These are phyloP conservation scores for Melieria omissa DNA, from an alignment of 2,888 invertebrate species.

Conservation along the genomic window DNA sequence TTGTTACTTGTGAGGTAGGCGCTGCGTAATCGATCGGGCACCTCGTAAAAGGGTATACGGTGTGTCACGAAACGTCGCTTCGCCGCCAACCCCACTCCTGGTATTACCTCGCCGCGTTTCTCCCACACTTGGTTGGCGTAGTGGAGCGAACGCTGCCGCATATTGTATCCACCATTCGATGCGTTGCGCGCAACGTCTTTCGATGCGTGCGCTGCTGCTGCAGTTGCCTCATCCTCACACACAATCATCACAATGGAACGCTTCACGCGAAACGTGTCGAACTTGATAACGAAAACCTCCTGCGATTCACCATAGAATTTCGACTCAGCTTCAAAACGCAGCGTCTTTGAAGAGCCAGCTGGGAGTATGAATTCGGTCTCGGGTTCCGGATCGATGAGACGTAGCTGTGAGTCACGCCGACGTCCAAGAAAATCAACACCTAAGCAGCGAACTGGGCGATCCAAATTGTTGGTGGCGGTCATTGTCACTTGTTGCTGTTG, in stretches of 20 bases:
- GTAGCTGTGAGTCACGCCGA: constrained; percentile 47
- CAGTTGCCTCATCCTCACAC: constrained; percentile 48
- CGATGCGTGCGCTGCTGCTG: constrained; percentile 39
- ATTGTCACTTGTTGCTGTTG: constrained; percentile 55
- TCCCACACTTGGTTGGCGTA: constrained; percentile 60
- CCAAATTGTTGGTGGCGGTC: constrained; percentile 49
- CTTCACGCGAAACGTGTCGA: constrained; percentile 51
- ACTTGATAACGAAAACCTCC: constrained; percentile 51
- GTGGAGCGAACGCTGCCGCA: constrained; percentile 47
- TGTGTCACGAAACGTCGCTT: constrained; percentile 73
- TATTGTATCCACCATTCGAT: constrained; percentile 36
- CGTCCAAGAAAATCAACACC: constrained; percentile 40
- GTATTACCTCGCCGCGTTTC: constrained; percentile 60
- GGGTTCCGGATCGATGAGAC: constrained; percentile 48
- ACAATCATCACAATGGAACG: constrained; percentile 56
- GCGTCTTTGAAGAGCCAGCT: neutral
- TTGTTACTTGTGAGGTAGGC: constrained; percentile 67
- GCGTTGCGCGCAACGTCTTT: constrained; percentile 4
- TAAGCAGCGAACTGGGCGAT: constrained; percentile 41
- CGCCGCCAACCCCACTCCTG: constrained; percentile 70
- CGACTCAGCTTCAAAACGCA: constrained; percentile 51
- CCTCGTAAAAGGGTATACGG: constrained; percentile 66
- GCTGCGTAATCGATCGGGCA: constrained; percentile 69
- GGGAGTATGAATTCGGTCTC: constrained; percentile 9
- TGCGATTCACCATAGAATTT: constrained; percentile 53